Evolutionary conservation across 2,113 vertebrate genomes (phyloP), one percentile per base, ranked within the genome.

Genomic region (Solea solea): DNA sequence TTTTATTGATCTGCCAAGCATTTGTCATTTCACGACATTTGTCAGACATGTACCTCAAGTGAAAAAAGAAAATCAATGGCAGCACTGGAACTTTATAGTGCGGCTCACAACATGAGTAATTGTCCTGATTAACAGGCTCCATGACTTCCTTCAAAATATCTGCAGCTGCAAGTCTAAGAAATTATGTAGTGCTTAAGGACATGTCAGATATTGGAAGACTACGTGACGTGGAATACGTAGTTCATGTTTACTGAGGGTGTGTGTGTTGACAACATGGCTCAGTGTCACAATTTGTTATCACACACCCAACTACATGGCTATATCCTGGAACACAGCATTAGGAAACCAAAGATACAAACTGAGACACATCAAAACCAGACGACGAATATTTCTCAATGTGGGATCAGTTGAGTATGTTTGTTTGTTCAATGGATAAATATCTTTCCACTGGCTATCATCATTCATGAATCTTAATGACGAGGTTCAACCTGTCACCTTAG

Each of bases 231-330:
- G 55, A 66, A 49, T 0, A 25, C 28, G 48, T 64, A 46, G 54
- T 41, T 44, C 3, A 11, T 76, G 67, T 86, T 61, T 81, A 65
- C 63, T 68, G 34, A 80, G 50, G 15, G 63, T 50, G 69, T 54
- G 69, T 54, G 79, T 82, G 74, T 61, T 46, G 11, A 65, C 28
- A 53, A 64, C 8, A 69, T 9, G 2, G 44, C 50, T n/a, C 2
- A 0, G 14, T 13, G 3, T 13, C 15, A 59, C 14, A 1, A 11
- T 63, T 68, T 53, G 25, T 48, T 51, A 59, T 49, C 15, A 63
- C 52, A 46, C 59, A 46, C 28, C 21, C 5, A 72, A 39, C 0
- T 45, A 15, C 64, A 7, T 12, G 27, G 7, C 48, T 51, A 51
- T 8, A 77, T 85, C 77, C 74, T 79, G 72, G 51, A 74, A 55